phyloP scores from a whole-genome alignment of 2,888 invertebrate genomes.

The Lepeophtheirus nordmannii region DNA sequence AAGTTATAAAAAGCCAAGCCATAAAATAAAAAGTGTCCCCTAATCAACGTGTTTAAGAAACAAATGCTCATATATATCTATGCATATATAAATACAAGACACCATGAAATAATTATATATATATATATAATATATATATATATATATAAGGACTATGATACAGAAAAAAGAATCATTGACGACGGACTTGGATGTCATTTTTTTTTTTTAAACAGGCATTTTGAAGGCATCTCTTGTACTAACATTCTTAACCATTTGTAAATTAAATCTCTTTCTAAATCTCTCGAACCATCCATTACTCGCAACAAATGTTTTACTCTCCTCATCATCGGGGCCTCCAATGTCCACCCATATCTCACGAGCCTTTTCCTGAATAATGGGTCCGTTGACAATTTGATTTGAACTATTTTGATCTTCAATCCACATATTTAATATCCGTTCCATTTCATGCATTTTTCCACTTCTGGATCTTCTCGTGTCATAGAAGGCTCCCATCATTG shows the following conservation, averaged over 20 bases:
- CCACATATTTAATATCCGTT: neutral
- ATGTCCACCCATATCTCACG: conserved; percentile 3
- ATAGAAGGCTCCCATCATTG: conserved; percentile 4
- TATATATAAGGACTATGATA: too few relatives aligned
- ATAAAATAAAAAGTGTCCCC: too few relatives aligned
- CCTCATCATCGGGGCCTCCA: neutral
- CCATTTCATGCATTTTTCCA: neutral
- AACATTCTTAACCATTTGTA: neutral
- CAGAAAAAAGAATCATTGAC: too few relatives aligned
- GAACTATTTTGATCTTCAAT: neutral
- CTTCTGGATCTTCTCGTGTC: neutral
- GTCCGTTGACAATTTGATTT: neutral
- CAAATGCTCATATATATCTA: too few relatives aligned
- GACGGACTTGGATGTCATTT: too few relatives aligned
- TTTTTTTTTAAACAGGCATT: too few relatives aligned
- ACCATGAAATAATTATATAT: too few relatives aligned
- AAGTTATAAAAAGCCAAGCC: too few relatives aligned
- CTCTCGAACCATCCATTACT: conserved; percentile 1
- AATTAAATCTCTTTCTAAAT: neutral
- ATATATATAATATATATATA: too few relatives aligned
- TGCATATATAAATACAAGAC: too few relatives aligned
- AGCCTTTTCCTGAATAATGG: conserved; percentile 1
- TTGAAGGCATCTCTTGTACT: too few relatives aligned
- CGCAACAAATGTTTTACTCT: neutral
- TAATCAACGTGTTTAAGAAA: too few relatives aligned